Evolutionary conservation across 2,113 vertebrate genomes (phyloP), one percentile per base, ranked within the genome.

Genomic region (Echinops telfairi): DNA sequence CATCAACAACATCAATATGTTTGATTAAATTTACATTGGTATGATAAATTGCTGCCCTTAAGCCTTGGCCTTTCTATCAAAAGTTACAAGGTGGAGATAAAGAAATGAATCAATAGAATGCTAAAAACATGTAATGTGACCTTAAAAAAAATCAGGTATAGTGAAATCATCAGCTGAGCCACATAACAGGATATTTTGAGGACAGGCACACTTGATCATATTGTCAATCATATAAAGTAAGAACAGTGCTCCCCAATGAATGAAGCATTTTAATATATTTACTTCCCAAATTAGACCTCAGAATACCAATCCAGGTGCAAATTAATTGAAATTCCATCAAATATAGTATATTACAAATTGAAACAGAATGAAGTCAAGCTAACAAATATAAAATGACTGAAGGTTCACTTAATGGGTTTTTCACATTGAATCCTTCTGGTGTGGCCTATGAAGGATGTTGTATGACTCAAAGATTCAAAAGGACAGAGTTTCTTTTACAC

Each of bases 11-110:
- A 88, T 57, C 11, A 6, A 57, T 43, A 43, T 62, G 1, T 3
- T 1, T 93, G 70, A 84, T 53, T 94, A 93, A 83, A 95, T 92
- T 84, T 88, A 82, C 17, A 40, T 58, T 80, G 70, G 0, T 0
- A 36, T 68, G 92, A 86, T 85, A 15, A 97, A 82, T 64, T 84
- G 6, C 11, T 92, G 19, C 29, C 79, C 68, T 89, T 75, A 97
- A 95, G 85, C 29, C 19, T 10, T 92, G 91, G 4, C 40, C 76
- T 8, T 90, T 60, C 6, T 77, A 11, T 64, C 15, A 9, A 82
- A 88, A 79, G 5, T 94, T 88, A 83, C 19, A 83, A 78, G 53
- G 36, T 86, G 6, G 3, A 3, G 36, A 33, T 64, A 53, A 58
- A 82, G 38, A 66, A 29, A 31, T 19, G 22, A 78, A 83, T 85